Base-by-base conservation (phyloP, 1,140 invertebrate species). In the Caenorhabditis remanei region DNA sequence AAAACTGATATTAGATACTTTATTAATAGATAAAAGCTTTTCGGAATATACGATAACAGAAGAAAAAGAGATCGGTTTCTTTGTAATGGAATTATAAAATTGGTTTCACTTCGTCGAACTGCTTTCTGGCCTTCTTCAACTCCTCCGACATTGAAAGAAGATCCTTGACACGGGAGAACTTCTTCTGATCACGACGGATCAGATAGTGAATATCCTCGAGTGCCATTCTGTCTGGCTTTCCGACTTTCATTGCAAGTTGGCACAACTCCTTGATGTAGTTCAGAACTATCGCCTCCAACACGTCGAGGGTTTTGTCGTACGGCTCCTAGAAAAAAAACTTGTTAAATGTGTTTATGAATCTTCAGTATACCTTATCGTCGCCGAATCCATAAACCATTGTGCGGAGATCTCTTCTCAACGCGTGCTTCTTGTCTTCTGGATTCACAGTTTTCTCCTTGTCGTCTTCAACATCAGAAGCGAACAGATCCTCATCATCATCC, bases 371-470 rank as follows among this genome's bases (percentile, higher is more conserved):
- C 88, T 92, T 91, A 24, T 99, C 97, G 94, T 99, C 98, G n/a
- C 98, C 98, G 94, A 99, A 99, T 0, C 98, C 98, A 93, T 98
- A 99, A 97, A 99, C 99, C 98, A 99, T 99, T 91, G 97, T 98
- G 55, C 97, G 94, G 61, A 99, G 85, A 65, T 92, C 91, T 58
- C 48, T 79, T 61, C 87, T 43, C 13, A 87, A 61, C 11, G 46
- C 84, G 24, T 79, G 71, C 21, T 87, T 87, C 41, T 75, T 82
- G 55, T 87, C 86, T 48, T 87, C 86, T 19, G 75, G 65, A 50
- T 79, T 79, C 7, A 16, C 40, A 13, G 14, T 14, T 14, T 79
- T 79, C 11, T 79, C 71, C 46, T 79, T 79, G 46, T 79, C 71
- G 14, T 79, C 71, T 32, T 79, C 71, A 13, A 14, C 46, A 79